phyloP scores from a whole-genome alignment of 2,888 invertebrate species.

The Caenorhabditis plicata region DNA sequence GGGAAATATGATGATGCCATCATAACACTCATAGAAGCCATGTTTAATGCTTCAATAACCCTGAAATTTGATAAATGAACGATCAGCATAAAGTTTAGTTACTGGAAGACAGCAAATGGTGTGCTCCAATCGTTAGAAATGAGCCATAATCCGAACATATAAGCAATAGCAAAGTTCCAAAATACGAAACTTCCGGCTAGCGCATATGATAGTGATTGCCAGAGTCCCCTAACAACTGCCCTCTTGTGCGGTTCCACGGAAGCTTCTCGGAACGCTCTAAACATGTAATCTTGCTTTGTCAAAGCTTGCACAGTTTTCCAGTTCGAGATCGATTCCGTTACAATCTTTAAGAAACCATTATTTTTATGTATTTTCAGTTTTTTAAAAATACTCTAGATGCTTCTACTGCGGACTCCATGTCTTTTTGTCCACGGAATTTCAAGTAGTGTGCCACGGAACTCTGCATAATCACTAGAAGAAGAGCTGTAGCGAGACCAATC shows the following conservation, averaged over 20 bases:
- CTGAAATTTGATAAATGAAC: constrained; percentile 58
- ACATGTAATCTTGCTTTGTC: constrained; percentile 66
- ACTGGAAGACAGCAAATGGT: constrained; percentile 59
- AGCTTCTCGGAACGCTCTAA: constrained; percentile 40
- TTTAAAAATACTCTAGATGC: constrained; percentile 37
- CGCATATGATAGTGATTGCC: constrained; percentile 48
- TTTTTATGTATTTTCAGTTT: background rate
- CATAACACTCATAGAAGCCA: constrained; percentile 69
- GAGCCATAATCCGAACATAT: constrained; percentile 53
- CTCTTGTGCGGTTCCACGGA: constrained; percentile 42
- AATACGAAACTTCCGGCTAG: constrained; percentile 45
- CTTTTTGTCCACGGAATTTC: constrained; percentile 49
- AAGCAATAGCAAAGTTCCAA: constrained; percentile 58
- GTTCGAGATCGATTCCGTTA: constrained; percentile 67
- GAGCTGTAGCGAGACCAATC: constrained; percentile 53
- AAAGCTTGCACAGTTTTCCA: constrained; percentile 67
- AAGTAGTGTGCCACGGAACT: constrained; percentile 51
- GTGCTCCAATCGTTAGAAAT: constrained; percentile 40
- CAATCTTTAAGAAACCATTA: constrained; percentile 51
- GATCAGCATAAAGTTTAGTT: constrained; percentile 3
- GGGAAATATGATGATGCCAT: constrained; percentile 67
- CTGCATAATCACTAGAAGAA: constrained; percentile 34
- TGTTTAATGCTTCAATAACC: constrained; percentile 70
- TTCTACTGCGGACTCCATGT: constrained; percentile 52
- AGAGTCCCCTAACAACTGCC: constrained; percentile 47